A percentile compares a stretch with the other conserved stretches of the same genome.
Conservation (phyloP, 1,140 invertebrate species). For the Drosophila willistoni region DNA sequence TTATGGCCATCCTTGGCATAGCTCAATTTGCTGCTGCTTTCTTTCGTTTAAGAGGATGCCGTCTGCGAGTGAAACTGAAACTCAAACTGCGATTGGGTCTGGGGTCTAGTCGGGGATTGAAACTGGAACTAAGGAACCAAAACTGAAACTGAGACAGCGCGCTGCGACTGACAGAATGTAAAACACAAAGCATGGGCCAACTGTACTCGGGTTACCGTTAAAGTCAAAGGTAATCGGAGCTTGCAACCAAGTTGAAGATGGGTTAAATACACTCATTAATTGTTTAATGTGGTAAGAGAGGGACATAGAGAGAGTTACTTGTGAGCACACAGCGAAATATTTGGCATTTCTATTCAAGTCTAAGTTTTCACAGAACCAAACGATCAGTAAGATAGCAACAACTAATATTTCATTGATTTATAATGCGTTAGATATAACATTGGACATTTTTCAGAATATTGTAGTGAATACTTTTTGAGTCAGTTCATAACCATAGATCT, state of each 20-base stretch:
- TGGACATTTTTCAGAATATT: too few species aligned
- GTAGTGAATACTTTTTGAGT: too few species aligned
- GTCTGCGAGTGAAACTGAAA: not conserved
- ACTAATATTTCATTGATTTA: too few species aligned
- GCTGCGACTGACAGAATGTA: not conserved
- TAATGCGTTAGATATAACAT: too few species aligned
- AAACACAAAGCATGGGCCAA: not conserved
- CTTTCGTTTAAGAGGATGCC: slow-evolving; percentile 1
- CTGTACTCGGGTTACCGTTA: not conserved
- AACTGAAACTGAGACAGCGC: not conserved
- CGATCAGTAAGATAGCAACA: too few species aligned
- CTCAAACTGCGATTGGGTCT: not conserved
- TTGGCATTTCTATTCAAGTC: too few species aligned
- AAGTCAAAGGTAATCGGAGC: slow-evolving; percentile 41
- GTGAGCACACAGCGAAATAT: too few species aligned
- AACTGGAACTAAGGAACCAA: not conserved
- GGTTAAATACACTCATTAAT: slow-evolving; percentile 17
- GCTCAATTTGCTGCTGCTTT: slow-evolving; percentile 9
- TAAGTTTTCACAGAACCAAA: too few species aligned
- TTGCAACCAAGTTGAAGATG: not conserved
- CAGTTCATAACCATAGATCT: too few species aligned
- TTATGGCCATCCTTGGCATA: slow-evolving; percentile 7
- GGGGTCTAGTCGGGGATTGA: too few species aligned
- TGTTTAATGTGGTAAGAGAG: not conserved
- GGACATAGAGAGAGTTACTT: not conserved